Percentiles rank a stretch among this genome's conserved stretches.
Conservation (phyloP, 1,140 invertebrate genomes). For the Drosophila kikkawai region DNA sequence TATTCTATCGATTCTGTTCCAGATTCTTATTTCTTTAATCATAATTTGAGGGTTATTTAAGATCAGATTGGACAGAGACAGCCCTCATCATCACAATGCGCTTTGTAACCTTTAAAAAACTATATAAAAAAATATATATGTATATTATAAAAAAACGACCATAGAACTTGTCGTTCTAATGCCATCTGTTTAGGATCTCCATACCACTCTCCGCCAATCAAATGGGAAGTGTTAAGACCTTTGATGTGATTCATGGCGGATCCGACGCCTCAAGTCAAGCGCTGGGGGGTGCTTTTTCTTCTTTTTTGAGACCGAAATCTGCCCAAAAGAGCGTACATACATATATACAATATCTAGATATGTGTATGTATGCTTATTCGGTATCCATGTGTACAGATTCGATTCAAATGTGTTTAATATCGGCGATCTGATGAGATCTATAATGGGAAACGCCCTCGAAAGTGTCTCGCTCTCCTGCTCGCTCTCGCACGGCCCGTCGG, state of each 20-base stretch:
- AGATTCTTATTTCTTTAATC: not conserved
- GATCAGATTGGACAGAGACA: not conserved
- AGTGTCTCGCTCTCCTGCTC: conserved; percentile 27
- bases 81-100: not conserved
- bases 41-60: not conserved
- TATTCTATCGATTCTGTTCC: not conserved
- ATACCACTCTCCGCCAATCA: not conserved
- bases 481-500: conserved; percentile 14
- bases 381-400: not conserved
- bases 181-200: conserved; percentile 11
- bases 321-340: not conserved
- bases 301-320: not conserved
- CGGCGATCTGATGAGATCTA: conserved; percentile 53
- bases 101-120: too few relatives aligned
- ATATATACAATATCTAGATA: not conserved
- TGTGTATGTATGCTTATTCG: not conserved
- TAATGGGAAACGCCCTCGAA: conserved; percentile 58
- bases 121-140: not conserved
- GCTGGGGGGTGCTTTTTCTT: not conserved
- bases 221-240: conserved; percentile 5
- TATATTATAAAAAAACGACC: not conserved
- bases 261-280: not conserved
- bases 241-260: conserved; percentile 9
- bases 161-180: conserved; percentile 7
- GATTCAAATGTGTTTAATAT: conserved; percentile 34